A percentile compares a stretch with the other conserved stretches of the same genome.
phyloP scores from a whole-genome alignment of 2,888 invertebrate genomes.

The Synergus umbraculus region DNA sequence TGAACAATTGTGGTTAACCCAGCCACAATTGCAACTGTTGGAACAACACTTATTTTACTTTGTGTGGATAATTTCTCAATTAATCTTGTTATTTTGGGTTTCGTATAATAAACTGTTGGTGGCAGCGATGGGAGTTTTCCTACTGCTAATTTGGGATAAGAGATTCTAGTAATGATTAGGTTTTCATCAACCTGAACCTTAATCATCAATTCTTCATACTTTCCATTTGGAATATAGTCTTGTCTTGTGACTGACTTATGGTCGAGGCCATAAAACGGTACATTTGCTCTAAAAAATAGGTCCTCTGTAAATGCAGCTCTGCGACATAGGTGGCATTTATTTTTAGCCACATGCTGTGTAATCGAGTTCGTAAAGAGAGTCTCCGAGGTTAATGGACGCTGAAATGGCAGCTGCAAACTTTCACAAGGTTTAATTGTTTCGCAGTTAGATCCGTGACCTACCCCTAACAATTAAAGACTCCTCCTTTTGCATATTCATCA shows the following conservation, averaged over 20 bases:
- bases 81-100: too few species aligned
- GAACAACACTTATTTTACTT: background rate
- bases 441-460: constrained; percentile 59
- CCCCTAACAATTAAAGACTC: constrained; percentile 50
- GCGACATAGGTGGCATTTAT: constrained; percentile 1
- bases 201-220: background rate
- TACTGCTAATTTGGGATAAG: background rate
- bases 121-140: too few species aligned
- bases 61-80: background rate
- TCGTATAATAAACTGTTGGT: too few species aligned
- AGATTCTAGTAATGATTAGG: background rate
- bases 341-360: constrained; percentile 29
- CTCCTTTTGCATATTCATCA: constrained; percentile 29
- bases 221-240: background rate
- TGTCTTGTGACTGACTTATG: background rate
- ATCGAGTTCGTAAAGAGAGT: constrained; percentile 13
- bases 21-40: background rate
- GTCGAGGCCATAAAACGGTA: background rate
- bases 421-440: constrained; percentile 64
- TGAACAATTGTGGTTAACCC: background rate
- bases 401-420: constrained; percentile 61
- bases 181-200: background rate
- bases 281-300: background rate
- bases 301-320: background rate
- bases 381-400: constrained; percentile 29